A percentile compares a stretch with the other conserved stretches of the same genome.
phyloP scores from a whole-genome alignment of 2,888 invertebrate species.

The Drosophila flavopinicola region DNA sequence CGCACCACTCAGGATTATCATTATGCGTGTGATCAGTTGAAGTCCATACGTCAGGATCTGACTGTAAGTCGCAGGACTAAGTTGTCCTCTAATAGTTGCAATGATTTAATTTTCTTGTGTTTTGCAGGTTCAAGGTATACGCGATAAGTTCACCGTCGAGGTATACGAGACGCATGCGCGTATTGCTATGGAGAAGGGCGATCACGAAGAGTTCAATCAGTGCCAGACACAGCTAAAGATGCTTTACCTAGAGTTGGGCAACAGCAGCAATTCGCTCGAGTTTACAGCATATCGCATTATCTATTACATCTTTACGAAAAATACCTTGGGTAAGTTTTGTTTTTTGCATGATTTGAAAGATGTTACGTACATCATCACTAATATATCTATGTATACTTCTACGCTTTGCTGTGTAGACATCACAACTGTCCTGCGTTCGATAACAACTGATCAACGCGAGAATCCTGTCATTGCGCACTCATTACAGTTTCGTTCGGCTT shows the following conservation, averaged over 20 bases:
- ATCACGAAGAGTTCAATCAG: slow-evolving; percentile 99
- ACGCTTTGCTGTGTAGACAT: slow-evolving; percentile 88
- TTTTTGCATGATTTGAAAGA: too few relatives aligned
- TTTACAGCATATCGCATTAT: slow-evolving; percentile 98
- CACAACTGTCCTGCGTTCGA: slow-evolving; percentile 93
- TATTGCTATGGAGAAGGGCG: slow-evolving; percentile 98
- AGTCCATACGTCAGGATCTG: slow-evolving; percentile 99
- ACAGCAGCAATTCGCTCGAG: slow-evolving; percentile 90
- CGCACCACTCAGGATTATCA: slow-evolving; percentile 95
- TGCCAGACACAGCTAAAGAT: slow-evolving; percentile 99
- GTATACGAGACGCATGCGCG: slow-evolving; percentile 99
- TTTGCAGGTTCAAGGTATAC: slow-evolving; percentile 94
- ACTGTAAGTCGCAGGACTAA: slow-evolving; percentile 88
- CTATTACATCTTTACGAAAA: slow-evolving; percentile 99
- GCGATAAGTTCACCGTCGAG: slow-evolving; percentile 97
- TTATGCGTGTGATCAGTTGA: slow-evolving; percentile 99
- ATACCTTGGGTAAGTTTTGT: slow-evolving; percentile 91
- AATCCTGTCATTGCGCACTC: slow-evolving; percentile 94
- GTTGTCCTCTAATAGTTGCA: too few relatives aligned
- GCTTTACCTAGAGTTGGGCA: slow-evolving; percentile 93
- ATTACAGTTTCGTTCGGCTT: slow-evolving; percentile 94
- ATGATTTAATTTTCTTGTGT: background rate
- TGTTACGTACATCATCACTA: too few relatives aligned
- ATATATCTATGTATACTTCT: slow-evolving; percentile 7
- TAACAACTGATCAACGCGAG: slow-evolving; percentile 90